Percentiles rank a stretch among this genome's conserved stretches.
phyloP scores from a whole-genome alignment of 2,113 vertebrate genomes.

The Misgurnus anguillicaudatus region DNA sequence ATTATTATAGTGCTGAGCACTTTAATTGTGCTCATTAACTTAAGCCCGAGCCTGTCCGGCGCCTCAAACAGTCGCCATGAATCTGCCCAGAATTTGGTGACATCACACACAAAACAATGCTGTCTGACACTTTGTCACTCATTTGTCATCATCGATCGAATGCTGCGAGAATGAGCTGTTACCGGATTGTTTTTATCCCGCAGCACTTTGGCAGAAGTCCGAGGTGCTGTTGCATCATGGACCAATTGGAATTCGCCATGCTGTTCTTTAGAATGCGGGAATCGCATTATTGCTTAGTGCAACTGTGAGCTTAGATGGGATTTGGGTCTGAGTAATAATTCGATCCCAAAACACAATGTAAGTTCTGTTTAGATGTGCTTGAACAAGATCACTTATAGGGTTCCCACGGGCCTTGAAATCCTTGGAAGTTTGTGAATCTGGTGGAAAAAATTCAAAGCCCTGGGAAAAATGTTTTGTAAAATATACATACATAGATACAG shows the following conservation, averaged over 20 bases:
- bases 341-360: neutral
- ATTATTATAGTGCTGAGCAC: conserved; percentile 1
- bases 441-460: too few relatives aligned
- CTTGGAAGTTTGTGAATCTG: too few relatives aligned
- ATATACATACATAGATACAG: too few relatives aligned
- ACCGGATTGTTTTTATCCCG: neutral
- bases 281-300: conserved; percentile 8
- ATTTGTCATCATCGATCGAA: conserved; percentile 42
- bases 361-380: neutral
- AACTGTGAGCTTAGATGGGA: conserved; percentile 4
- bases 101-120: conserved; percentile 18
- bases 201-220: neutral
- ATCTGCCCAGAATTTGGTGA: conserved; percentile 48
- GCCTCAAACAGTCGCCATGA: conserved; percentile 36
- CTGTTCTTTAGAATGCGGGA: neutral
- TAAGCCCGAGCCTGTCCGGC: neutral
- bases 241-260: neutral
- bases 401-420: too few relatives aligned
- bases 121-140: conserved; percentile 26
- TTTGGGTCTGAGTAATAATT: neutral
- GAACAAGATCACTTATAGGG: neutral
- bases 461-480: too few relatives aligned
- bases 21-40: conserved; percentile 47
- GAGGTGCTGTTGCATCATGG: conserved; percentile 10
- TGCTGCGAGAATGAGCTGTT: conserved; percentile 6